These are phyloP conservation scores for Lordiphosa andalusiaca DNA, from an alignment of 2,888 invertebrate species.

Conservation along the genomic window DNA sequence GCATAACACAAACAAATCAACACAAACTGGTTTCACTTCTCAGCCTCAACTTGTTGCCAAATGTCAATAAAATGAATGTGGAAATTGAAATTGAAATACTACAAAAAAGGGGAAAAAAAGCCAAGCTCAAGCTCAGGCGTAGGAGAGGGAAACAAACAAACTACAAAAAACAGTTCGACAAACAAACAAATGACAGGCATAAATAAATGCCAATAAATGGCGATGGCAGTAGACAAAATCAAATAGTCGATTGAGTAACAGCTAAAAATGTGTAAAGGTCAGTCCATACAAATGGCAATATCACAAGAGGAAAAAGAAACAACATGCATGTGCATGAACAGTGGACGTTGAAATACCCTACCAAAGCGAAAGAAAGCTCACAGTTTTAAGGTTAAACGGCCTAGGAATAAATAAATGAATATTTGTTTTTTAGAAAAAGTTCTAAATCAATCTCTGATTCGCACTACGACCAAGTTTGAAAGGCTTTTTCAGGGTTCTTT, in stretches of 20 bases:
- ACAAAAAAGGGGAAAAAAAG: too few relatives aligned
- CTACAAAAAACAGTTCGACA: conserved; percentile 15
- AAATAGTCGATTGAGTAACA: conserved; percentile 68
- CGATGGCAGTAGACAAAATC: conserved; percentile 49
- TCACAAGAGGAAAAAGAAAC: conserved; percentile 24
- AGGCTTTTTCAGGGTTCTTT: too few relatives aligned
- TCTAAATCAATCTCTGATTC: too few relatives aligned
- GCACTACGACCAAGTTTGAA: too few relatives aligned
- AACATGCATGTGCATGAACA: conserved; percentile 7
- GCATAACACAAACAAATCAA: conserved; percentile 32
- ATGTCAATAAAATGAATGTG: conserved; percentile 67
- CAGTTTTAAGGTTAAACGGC: too few relatives aligned
- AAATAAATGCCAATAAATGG: conserved; percentile 61
- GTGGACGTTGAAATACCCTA: conserved; percentile 17
- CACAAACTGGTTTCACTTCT: conserved; percentile 52
- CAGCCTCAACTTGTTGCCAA: conserved; percentile 61
- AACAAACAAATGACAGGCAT: conserved; percentile 32
- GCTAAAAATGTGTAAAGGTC: conserved; percentile 69
- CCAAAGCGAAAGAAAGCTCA: not conserved
- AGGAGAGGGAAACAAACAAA: conserved; percentile 45
- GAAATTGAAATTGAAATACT: conserved; percentile 39
- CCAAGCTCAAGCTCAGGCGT: conserved; percentile 51
- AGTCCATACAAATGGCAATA: conserved; percentile 54
- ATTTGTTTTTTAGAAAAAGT: too few relatives aligned
- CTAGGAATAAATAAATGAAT: too few relatives aligned